Conservation (phyloP, 2,797 vertebrate species). For the Pangasius macronema region DNA sequence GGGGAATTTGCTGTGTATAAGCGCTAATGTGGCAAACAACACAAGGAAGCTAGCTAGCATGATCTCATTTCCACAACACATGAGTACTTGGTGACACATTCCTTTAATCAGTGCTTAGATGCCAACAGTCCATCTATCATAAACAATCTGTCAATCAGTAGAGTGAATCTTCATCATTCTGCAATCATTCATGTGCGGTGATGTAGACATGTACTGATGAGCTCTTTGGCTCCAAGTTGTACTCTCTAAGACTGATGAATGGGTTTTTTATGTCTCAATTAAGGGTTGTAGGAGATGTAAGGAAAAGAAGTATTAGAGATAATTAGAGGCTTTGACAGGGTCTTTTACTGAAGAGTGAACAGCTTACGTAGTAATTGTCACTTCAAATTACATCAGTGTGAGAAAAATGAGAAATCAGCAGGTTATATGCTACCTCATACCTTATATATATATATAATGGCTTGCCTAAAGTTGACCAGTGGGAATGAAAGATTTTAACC, state of each 20-base stretch:
- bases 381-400: slow-evolving; percentile 20
- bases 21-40: background rate
- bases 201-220: slow-evolving; percentile 39
- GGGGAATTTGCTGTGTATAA: background rate
- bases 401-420: background rate
- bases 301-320: slow-evolving; percentile 45
- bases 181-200: slow-evolving; percentile 12
- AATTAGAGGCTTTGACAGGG: slow-evolving; percentile 30
- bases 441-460: too few species aligned
- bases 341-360: background rate
- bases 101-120: slow-evolving; percentile 9
- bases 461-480: background rate
- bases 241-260: slow-evolving; percentile 40
- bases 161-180: slow-evolving; percentile 17
- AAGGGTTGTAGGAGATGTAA: slow-evolving; percentile 33
- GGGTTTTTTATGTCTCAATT: slow-evolving; percentile 49
- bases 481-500: background rate
- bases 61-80: slow-evolving; percentile 10
- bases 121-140: slow-evolving; percentile 17
- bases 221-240: slow-evolving; percentile 5
- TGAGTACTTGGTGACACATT: background rate
- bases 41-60: background rate
- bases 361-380: slow-evolving; percentile 1
- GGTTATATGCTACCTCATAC: background rate
- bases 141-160: slow-evolving; percentile 7